Evolutionary conservation across 2,888 invertebrate genomes (phyloP).

Genomic region (Protophormia terraenovae): DNA sequence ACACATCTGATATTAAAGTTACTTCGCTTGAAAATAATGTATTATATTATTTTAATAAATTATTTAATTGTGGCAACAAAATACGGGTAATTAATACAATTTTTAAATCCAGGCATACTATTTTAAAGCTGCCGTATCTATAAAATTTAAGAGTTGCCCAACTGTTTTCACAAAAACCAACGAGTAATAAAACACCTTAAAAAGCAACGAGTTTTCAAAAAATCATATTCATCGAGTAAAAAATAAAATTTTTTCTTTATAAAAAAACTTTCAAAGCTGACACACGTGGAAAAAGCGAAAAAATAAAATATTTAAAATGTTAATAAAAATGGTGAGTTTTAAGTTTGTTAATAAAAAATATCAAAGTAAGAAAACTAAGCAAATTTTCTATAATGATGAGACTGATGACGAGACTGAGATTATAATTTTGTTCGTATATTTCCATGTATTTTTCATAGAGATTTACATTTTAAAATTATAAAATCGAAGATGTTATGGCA

Average conservation of each 20-base stretch:
- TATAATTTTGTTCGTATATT: conserved; percentile 57
- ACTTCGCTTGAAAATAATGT: no score
- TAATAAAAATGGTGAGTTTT: background rate
- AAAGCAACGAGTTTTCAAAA: conserved; percentile 38
- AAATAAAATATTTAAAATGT: background rate
- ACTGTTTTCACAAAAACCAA: background rate
- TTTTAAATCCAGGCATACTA: no score
- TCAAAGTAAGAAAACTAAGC: no score
- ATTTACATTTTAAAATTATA: conserved; percentile 48
- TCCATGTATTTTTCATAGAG: conserved; percentile 69
- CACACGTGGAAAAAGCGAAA: background rate
- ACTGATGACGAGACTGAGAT: conserved; percentile 79
- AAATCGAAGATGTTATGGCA: conserved; percentile 68
- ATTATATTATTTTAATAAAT: no score
- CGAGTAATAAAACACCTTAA: background rate
- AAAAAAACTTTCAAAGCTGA: background rate
- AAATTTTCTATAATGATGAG: conserved; percentile 73
- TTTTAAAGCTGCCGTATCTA: background rate
- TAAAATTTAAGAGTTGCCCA: no score
- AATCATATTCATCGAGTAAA: conserved; percentile 11
- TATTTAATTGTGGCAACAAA: no score
- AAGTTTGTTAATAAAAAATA: background rate
- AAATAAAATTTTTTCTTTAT: background rate
- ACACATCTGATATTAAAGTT: no score
- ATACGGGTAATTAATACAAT: no score